These are phyloP conservation scores for Trichonephila clavipes DNA, from an alignment of 1,140 invertebrate species.

Conservation along the genomic window DNA sequence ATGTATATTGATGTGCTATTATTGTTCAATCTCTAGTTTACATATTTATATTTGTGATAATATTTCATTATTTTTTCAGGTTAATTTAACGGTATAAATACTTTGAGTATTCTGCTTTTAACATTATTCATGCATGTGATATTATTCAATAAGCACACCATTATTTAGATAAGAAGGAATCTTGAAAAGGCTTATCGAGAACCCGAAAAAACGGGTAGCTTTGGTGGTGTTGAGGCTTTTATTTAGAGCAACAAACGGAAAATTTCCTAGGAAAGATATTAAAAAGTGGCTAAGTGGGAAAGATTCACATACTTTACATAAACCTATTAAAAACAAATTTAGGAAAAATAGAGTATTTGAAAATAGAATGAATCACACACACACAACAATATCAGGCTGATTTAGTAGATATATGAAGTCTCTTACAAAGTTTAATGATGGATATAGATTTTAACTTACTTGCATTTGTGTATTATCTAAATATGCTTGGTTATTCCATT, in stretches of 20 bases:
- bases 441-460: slow-evolving; percentile 77
- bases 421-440: slow-evolving; percentile 77
- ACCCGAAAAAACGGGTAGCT: background rate
- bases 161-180: no score
- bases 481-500: slow-evolving; percentile 77
- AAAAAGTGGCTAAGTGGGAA: background rate
- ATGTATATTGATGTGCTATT: no score
- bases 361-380: slow-evolving; percentile 74
- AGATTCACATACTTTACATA: slow-evolving; percentile 65
- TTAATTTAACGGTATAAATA: no score
- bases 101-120: no score
- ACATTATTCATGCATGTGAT: no score
- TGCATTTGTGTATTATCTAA: slow-evolving; percentile 78
- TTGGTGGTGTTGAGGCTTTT: slow-evolving; percentile 38
- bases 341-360: slow-evolving; percentile 38
- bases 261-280: background rate
- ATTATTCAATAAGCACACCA: no score
- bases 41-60: no score
- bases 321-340: slow-evolving; percentile 77
- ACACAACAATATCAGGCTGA: slow-evolving; percentile 78
- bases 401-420: slow-evolving; percentile 75
- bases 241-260: background rate
- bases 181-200: background rate
- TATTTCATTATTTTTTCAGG: no score
- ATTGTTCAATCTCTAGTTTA: no score